Evolutionary conservation across 2,113 vertebrate genomes (phyloP).

Genomic region (Paradoxurus hermaphroditus): DNA sequence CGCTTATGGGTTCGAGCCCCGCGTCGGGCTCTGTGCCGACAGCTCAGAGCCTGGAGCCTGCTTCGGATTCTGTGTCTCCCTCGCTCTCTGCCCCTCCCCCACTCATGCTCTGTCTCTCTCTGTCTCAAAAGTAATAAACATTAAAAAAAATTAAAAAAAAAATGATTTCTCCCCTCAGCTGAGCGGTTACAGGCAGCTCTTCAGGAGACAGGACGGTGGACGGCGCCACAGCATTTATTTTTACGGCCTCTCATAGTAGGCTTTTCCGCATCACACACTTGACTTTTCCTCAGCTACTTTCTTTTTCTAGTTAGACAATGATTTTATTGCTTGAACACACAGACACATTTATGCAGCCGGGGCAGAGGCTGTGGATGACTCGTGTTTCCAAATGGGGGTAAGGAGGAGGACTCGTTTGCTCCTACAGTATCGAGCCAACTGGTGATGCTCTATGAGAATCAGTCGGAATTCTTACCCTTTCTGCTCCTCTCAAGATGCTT

Average conservation of each 20-base stretch:
- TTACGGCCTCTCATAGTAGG: accelerated
- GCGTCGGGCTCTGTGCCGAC: no score
- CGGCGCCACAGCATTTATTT: conserved; percentile 39
- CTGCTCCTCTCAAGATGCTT: not conserved
- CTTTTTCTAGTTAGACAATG: not conserved
- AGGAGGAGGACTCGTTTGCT: accelerated
- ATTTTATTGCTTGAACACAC: not conserved
- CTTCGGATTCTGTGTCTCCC: no score
- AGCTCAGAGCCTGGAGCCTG: no score
- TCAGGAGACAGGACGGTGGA: conserved; percentile 38
- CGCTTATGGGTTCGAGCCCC: no score
- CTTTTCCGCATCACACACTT: conserved; percentile 27
- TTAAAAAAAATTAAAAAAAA: not conserved
- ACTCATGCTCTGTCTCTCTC: no score
- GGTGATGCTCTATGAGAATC: not conserved
- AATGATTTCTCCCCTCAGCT: not conserved
- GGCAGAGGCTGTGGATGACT: not conserved
- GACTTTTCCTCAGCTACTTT: conserved; percentile 38
- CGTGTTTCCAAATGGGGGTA: not conserved
- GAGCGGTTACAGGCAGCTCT: conserved; percentile 52
- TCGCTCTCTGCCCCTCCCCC: no score
- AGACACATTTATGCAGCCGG: not conserved
- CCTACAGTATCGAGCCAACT: not conserved
- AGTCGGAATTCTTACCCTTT: not conserved
- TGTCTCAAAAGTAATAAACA: no score